A percentile compares a stretch with the other conserved stretches of the same genome.
Evolutionary conservation across 2,888 invertebrate genomes (phyloP).

Genomic region (Acleris sparsana): DNA sequence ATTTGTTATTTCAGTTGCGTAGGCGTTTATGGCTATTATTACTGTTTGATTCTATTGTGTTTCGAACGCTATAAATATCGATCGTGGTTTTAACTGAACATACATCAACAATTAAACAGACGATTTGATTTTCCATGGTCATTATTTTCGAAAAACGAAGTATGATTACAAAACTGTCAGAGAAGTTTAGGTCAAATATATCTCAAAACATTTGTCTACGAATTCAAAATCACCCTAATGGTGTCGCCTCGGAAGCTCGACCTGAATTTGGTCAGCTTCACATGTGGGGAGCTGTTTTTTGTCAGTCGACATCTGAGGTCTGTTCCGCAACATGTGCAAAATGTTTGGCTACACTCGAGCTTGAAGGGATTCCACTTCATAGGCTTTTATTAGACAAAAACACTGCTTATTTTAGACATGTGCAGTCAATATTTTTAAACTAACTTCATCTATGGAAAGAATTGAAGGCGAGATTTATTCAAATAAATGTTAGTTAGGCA

Average conservation of each 20-base stretch:
- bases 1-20: conserved; percentile 52
- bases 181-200: neutral
- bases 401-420: conserved; percentile 29
- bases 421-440: neutral
- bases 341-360: conserved; percentile 53
- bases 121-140: neutral
- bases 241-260: conserved; percentile 53
- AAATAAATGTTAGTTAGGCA: conserved; percentile 21
- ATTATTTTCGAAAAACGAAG: neutral
- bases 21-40: conserved; percentile 55
- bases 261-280: conserved; percentile 61
- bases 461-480: neutral
- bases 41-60: conserved; percentile 43
- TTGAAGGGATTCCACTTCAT: conserved; percentile 54
- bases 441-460: neutral
- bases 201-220: conserved; percentile 7
- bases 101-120: conserved; percentile 20
- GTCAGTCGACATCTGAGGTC: conserved; percentile 69
- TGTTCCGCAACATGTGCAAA: conserved; percentile 74
- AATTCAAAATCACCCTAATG: conserved; percentile 24
- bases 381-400: conserved; percentile 30
- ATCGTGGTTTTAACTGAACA: conserved; percentile 14
- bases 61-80: conserved; percentile 35
- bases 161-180: neutral
- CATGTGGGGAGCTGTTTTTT: conserved; percentile 76